Percentiles rank a stretch among this genome's conserved stretches.
phyloP scores from a whole-genome alignment of 2,888 invertebrate species.

The Pristionchus entomophagus region DNA sequence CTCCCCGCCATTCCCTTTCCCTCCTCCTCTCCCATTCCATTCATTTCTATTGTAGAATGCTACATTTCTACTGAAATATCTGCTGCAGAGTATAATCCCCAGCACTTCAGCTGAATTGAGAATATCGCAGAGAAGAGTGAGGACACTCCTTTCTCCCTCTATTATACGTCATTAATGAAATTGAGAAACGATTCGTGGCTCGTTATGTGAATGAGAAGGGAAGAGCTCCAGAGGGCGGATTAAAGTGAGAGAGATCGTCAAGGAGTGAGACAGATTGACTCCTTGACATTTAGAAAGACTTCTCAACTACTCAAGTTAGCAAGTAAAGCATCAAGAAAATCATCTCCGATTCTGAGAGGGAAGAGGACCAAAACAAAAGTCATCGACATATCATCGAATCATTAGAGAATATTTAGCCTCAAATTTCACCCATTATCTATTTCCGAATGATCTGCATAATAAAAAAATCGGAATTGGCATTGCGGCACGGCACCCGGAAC shows the following conservation, averaged over 20 bases:
- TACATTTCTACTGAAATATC: conserved; percentile 60
- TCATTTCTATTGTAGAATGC: conserved; percentile 54
- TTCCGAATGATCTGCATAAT: too few species aligned
- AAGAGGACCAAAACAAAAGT: conserved; percentile 13
- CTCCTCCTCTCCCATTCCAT: not conserved
- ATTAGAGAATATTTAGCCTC: too few species aligned
- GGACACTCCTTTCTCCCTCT: not conserved
- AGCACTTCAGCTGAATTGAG: conserved; percentile 57
- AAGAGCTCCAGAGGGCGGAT: conserved; percentile 54
- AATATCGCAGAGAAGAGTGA: conserved; percentile 58
- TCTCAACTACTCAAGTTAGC: conserved; percentile 31
- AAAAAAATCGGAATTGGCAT: too few species aligned
- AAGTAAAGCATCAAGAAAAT: not conserved
- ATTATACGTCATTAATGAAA: conserved; percentile 5
- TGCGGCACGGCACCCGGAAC: too few species aligned
- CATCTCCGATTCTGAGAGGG: not conserved
- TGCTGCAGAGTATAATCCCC: conserved; percentile 60
- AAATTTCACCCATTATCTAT: too few species aligned
- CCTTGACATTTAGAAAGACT: not conserved
- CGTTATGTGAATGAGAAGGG: conserved; percentile 61
- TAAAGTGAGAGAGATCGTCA: not conserved
- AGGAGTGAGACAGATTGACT: not conserved
- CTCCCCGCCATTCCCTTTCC: not conserved
- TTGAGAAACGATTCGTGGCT: conserved; percentile 61
- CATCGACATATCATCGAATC: not conserved